Conservation (phyloP, 2,113 vertebrate species). For the Ploceus nigricollis region DNA sequence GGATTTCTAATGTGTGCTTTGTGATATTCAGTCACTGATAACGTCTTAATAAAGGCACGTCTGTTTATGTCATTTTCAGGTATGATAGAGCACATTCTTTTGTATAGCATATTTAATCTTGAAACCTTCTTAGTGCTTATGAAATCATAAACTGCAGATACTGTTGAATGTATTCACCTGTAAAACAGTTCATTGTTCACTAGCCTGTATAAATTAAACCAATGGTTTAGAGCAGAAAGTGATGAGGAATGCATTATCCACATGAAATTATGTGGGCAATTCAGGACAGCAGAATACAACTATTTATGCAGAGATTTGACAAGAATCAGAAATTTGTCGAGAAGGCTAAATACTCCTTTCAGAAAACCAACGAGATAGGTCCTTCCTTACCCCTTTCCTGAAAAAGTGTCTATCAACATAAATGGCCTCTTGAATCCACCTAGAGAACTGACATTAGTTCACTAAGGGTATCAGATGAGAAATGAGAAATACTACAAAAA, state of each 20-base stretch:
- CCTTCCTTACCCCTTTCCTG: neutral
- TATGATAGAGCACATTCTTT: neutral
- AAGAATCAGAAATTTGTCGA: neutral
- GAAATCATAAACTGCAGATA: neutral
- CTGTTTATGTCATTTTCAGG: neutral
- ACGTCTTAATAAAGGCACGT: neutral
- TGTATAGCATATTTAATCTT: neutral
- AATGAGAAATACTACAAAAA: neutral
- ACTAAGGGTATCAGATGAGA: neutral
- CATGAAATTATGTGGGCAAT: neutral
- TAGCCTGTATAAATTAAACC: neutral
- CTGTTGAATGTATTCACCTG: neutral
- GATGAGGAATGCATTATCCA: neutral
- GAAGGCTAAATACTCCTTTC: neutral
- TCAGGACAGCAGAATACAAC: neutral
- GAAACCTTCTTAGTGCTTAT: neutral
- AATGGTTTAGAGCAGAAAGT: neutral
- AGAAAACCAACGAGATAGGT: neutral
- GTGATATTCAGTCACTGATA: neutral
- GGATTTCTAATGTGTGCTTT: neutral
- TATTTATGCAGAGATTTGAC: neutral
- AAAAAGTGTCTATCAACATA: neutral
- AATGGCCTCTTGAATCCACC: neutral
- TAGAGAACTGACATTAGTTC: neutral
- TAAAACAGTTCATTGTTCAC: neutral